These are phyloP conservation scores for Lontra canadensis DNA, from an alignment of 2,113 vertebrate species.

Conservation along the genomic window DNA sequence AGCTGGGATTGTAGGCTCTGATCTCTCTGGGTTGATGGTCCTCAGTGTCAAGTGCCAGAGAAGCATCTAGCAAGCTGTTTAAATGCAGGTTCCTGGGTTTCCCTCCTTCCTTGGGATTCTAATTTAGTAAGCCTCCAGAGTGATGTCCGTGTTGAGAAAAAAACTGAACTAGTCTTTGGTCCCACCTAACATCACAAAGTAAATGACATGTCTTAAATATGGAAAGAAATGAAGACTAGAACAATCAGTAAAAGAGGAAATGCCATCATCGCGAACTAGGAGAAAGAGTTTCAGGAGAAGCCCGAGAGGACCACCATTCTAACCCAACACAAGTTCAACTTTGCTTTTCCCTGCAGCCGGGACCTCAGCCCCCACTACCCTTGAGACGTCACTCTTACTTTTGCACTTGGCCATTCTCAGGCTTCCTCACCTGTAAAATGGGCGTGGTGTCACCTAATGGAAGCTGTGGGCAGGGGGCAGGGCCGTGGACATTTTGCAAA, in stretches of 20 bases:
- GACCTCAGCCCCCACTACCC: not conserved
- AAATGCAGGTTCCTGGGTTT: not conserved
- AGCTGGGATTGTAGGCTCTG: not conserved
- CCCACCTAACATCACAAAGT: not conserved
- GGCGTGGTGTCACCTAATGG: rapidly evolving
- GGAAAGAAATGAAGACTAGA: not conserved
- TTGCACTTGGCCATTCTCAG: no score
- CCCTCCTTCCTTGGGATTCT: not conserved
- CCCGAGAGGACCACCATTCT: no score
- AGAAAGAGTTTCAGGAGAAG: not conserved
- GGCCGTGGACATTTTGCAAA: not conserved
- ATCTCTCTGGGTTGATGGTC: not conserved
- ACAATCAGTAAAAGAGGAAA: not conserved
- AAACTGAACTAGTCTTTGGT: not conserved
- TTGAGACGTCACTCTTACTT: not conserved
- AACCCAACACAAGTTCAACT: not conserved
- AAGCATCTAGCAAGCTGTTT: not conserved
- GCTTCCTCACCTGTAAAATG: not conserved
- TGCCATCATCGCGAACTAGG: not conserved
- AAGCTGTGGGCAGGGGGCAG: not conserved
- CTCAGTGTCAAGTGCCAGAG: not conserved
- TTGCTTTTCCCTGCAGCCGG: not conserved
- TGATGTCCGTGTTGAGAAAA: not conserved
- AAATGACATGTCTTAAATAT: not conserved
- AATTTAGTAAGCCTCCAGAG: not conserved